These are phyloP conservation scores for Morbakka virulenta DNA, from an alignment of 30 jellyfish, hydroid and myxozoan genomes.

Conservation along the genomic window DNA sequence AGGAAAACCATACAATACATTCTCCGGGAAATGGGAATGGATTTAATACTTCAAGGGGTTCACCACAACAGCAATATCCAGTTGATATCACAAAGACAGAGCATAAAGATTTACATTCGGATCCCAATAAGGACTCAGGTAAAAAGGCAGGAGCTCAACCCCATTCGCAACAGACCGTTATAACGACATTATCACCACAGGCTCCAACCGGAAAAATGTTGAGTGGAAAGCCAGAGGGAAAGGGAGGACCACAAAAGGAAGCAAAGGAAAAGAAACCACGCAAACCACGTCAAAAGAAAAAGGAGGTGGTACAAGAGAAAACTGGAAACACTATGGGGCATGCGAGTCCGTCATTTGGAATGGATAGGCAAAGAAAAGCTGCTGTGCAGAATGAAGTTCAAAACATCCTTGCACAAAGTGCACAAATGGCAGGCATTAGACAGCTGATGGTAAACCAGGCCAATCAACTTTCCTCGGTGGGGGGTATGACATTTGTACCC, in stretches of 20 bases:
- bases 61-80: neutral
- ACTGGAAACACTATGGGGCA: neutral
- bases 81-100: neutral
- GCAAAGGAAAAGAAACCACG: neutral
- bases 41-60: too few relatives aligned
- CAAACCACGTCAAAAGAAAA: neutral
- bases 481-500: neutral
- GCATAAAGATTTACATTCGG: neutral
- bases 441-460: neutral
- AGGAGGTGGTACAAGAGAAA: neutral
- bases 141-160: neutral
- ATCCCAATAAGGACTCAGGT: neutral
- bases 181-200: neutral
- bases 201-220: neutral
- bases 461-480: neutral
- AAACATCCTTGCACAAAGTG: neutral
- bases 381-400: neutral
- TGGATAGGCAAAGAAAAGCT: neutral
- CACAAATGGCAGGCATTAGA: neutral
- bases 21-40: too few relatives aligned
- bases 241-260: neutral
- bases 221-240: neutral
- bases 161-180: neutral
- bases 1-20: too few relatives aligned
- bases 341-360: neutral